Conservation (phyloP, 2,797 vertebrate genomes). For the Epinephelus malabaricus region DNA sequence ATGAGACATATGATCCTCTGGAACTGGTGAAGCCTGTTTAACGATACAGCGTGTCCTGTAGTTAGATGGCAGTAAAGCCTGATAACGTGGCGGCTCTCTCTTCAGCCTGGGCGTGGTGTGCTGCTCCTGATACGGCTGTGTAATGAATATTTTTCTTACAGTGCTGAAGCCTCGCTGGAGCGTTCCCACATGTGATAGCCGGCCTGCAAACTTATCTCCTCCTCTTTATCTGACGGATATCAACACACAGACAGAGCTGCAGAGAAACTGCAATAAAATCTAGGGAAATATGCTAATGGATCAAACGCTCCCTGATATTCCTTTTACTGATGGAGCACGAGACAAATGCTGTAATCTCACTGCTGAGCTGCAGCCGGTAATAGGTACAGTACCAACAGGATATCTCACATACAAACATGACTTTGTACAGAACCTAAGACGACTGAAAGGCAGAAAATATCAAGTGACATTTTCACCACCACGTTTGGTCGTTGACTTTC, state of each 20-base stretch:
- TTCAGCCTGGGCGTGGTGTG: slow-evolving; percentile 10
- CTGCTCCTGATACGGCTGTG: neutral
- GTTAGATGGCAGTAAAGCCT: neutral
- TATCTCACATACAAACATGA: neutral
- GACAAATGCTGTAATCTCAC: neutral
- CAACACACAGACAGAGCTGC: neutral
- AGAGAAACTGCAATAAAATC: neutral
- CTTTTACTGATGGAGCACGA: neutral
- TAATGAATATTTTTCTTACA: slow-evolving; percentile 31
- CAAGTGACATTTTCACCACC: no score
- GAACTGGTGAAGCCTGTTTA: slow-evolving; percentile 35
- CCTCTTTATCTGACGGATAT: slow-evolving; percentile 4
- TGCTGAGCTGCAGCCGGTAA: neutral
- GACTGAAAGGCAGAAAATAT: no score
- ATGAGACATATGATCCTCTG: neutral
- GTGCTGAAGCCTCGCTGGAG: neutral
- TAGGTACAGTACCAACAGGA: neutral
- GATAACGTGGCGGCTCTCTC: neutral
- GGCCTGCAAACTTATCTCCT: neutral
- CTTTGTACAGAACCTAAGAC: no score
- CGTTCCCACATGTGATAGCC: neutral
- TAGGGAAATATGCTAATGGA: neutral
- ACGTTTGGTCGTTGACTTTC: no score
- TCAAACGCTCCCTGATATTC: neutral
- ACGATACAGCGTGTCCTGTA: neutral